These are phyloP conservation scores for Falco biarmicus DNA, from an alignment of 2,797 vertebrate species.

Conservation along the genomic window DNA sequence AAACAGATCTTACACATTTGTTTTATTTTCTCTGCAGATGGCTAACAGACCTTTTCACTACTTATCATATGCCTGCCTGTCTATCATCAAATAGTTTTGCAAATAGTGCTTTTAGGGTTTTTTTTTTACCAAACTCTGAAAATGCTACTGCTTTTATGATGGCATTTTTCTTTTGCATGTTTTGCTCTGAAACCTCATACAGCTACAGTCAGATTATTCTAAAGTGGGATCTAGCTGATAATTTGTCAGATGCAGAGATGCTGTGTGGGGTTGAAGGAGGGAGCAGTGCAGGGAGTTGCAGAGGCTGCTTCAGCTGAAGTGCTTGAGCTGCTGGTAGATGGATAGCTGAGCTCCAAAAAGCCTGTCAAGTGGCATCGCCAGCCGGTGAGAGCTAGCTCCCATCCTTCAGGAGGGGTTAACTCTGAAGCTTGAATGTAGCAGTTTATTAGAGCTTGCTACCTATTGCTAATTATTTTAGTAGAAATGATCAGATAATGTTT, in stretches of 20 bases:
- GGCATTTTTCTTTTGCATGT: background rate
- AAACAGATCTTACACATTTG: background rate
- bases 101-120: background rate
- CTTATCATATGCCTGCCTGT: background rate
- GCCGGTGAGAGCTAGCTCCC: background rate
- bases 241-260: background rate
- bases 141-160: background rate
- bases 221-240: background rate
- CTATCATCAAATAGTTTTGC: background rate
- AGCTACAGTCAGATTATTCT: background rate
- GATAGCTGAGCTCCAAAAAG: background rate
- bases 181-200: background rate
- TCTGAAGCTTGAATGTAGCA: background rate
- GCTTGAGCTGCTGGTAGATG: background rate
- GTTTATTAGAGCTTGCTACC: background rate
- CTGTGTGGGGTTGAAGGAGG: background rate
- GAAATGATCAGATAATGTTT: background rate
- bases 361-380: background rate
- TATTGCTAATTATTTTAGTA: background rate
- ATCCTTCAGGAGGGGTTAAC: background rate
- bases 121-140: background rate
- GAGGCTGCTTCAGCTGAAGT: background rate
- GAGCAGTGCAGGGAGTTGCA: background rate
- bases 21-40: conserved; percentile 5
- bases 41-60: conserved; percentile 10